These are phyloP conservation scores for Thelaira solivaga DNA, from an alignment of 2,888 invertebrate genomes.

Conservation along the genomic window DNA sequence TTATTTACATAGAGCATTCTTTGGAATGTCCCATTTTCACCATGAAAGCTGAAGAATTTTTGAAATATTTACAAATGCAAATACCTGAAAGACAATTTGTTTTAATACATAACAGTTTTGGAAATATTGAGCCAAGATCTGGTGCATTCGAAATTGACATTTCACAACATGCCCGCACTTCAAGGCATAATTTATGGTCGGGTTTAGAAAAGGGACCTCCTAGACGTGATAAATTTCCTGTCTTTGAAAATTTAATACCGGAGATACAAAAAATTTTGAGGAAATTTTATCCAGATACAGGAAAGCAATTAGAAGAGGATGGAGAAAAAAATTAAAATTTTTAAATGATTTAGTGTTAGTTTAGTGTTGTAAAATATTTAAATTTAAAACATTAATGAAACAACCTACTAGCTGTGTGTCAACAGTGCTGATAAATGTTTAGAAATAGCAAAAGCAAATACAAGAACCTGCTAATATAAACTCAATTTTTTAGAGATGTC, in stretches of 20 bases:
- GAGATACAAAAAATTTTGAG: constrained; percentile 69
- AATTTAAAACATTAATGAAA: too few species aligned
- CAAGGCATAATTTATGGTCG: constrained; percentile 67
- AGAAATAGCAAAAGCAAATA: not conserved
- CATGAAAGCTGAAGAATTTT: constrained; percentile 71
- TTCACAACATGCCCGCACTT: constrained; percentile 73
- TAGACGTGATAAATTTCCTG: constrained; percentile 71
- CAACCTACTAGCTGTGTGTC: too few species aligned
- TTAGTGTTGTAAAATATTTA: too few species aligned
- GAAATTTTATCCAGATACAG: constrained; percentile 71
- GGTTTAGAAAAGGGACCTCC: constrained; percentile 73
- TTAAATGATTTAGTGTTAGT: too few species aligned
- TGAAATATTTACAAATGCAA: constrained; percentile 64
- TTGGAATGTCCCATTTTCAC: constrained; percentile 73
- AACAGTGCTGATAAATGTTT: not conserved
- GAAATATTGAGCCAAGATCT: constrained; percentile 67
- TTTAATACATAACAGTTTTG: constrained; percentile 69
- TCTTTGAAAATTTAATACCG: constrained; percentile 67
- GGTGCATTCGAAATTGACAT: constrained; percentile 73
- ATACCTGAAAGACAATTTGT: constrained; percentile 71
- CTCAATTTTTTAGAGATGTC: too few species aligned
- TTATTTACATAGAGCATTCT: constrained; percentile 73
- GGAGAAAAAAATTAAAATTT: constrained; percentile 25
- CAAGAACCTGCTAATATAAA: not conserved
- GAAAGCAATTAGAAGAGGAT: constrained; percentile 41